Percentiles rank a stretch among this genome's conserved stretches.
Evolutionary conservation across 1,140 invertebrate species (phyloP).

Genomic region (Aphelinus certus): DNA sequence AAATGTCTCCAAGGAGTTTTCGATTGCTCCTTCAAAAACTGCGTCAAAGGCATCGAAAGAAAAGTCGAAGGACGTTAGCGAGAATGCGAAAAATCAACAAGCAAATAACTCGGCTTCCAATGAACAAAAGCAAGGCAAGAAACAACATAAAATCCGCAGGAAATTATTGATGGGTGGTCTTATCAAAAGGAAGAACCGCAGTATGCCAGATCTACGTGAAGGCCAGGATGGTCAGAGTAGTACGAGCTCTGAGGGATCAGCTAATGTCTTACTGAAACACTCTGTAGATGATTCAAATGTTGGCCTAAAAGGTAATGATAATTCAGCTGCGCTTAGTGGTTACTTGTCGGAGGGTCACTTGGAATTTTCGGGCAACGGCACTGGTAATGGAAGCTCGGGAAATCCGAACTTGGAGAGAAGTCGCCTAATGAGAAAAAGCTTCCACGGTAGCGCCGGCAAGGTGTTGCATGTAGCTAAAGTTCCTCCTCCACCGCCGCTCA

Average conservation of each 20-base stretch:
- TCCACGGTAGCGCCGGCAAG: conserved; percentile 84
- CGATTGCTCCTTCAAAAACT: conserved; percentile 69
- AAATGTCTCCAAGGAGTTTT: conserved; percentile 73
- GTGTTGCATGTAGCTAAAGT: conserved; percentile 84
- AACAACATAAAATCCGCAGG: conserved; percentile 89
- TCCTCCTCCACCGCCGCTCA: conserved; percentile 84
- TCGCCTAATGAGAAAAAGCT: conserved; percentile 89
- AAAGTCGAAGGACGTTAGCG: conserved; percentile 69
- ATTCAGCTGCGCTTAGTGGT: conserved; percentile 74
- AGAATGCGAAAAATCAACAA: conserved; percentile 47
- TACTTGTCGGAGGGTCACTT: conserved; percentile 89
- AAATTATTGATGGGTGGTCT: conserved; percentile 90
- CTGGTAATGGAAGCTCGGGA: conserved; percentile 65
- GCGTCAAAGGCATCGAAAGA: conserved; percentile 69
- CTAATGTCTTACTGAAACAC: conserved; percentile 64
- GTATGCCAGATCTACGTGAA: conserved; percentile 90
- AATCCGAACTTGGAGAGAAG: conserved; percentile 88
- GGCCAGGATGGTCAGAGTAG: conserved; percentile 67
- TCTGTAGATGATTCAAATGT: conserved; percentile 80
- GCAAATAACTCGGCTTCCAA: conserved; percentile 14
- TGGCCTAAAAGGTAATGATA: conserved; percentile 71
- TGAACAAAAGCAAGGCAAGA: conserved; percentile 82
- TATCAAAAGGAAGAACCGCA: conserved; percentile 87
- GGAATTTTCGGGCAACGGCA: conserved; percentile 72
- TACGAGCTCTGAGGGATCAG: conserved; percentile 56